These are phyloP conservation scores for Sitta europaea DNA, from an alignment of 2,113 vertebrate genomes.

Conservation along the genomic window DNA sequence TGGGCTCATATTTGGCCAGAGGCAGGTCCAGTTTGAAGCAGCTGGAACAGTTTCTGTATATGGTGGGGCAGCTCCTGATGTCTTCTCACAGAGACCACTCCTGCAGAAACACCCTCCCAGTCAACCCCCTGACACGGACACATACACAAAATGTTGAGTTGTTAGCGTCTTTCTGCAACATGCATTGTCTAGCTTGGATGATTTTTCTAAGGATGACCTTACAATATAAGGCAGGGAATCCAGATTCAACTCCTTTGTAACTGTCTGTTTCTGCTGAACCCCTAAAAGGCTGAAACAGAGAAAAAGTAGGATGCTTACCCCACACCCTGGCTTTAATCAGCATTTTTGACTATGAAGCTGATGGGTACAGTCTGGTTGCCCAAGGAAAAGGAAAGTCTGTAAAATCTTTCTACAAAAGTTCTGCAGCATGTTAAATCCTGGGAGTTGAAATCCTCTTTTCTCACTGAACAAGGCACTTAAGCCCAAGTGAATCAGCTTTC, in stretches of 20 bases:
- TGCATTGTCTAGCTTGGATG: not conserved
- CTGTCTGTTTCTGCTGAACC: not conserved
- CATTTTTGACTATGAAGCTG: not conserved
- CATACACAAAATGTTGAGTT: not conserved
- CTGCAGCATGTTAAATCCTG: not conserved
- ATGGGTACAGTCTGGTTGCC: not conserved
- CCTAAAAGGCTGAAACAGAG: not conserved
- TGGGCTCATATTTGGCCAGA: not conserved
- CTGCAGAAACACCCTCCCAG: accelerated
- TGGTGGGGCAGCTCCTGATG: not conserved
- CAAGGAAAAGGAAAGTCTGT: not conserved
- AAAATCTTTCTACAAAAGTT: not conserved
- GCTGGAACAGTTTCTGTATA: not conserved
- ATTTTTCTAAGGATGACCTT: not conserved
- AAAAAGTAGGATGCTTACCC: not conserved
- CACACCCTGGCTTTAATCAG: not conserved
- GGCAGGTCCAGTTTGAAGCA: not conserved
- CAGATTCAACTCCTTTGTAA: not conserved
- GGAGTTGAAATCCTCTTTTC: not conserved
- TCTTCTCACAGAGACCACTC: not conserved
- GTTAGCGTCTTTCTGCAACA: not conserved
- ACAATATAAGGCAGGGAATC: not conserved
- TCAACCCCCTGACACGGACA: not conserved
- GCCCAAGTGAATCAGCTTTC: not conserved
- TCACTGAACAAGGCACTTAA: not conserved